Evolutionary conservation across 2,888 invertebrate genomes (phyloP), one percentile per base, ranked within the genome.

Genomic region (Orthosia cruda): DNA sequence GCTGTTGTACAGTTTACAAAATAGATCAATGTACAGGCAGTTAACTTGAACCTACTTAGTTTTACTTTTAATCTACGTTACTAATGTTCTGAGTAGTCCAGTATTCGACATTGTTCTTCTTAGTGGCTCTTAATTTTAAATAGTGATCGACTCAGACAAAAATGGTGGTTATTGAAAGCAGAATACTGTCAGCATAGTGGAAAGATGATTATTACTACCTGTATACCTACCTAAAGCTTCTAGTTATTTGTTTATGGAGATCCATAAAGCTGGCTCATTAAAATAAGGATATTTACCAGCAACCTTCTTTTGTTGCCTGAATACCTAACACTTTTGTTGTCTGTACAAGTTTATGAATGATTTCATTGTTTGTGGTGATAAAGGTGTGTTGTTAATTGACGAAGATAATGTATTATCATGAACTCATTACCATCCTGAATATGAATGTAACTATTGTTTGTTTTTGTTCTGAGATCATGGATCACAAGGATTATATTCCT

Each of bases 311-410:
- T 62, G 11, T 23, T 62, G 20, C 20, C 20, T 47, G 45, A 20
- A 23, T 23, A 63, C 23, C 47, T 4, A 49, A 32, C 11, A 23
- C 13, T 77, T 74, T 67, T 67, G 77, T 58, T 58, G 58, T 67
- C 67, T 58, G 63, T 83, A 67, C 47, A 47, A 62, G 32, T 68
- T 58, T 32, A 67, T 68, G 52, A 77, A 74, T 80, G 62, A 40
- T 49, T 64, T 50, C 65, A 74, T 81, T 81, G 74, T 81, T 71
- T 86, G 47, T 62, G 55, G 64, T 52, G 80, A 68, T 81, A 78
- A 66, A 80, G 89, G 78, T 70, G 89, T 78, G 74, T 47, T 58
- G 81, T 71, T 69, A 61, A 79, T 81, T 81, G 45, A 52, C 54
- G n/a, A 65, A 50, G 54, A 71, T 71, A 64, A 73, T 65, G 61